phyloP scores from a whole-genome alignment of 2,888 invertebrate species.

The Noctua comes region DNA sequence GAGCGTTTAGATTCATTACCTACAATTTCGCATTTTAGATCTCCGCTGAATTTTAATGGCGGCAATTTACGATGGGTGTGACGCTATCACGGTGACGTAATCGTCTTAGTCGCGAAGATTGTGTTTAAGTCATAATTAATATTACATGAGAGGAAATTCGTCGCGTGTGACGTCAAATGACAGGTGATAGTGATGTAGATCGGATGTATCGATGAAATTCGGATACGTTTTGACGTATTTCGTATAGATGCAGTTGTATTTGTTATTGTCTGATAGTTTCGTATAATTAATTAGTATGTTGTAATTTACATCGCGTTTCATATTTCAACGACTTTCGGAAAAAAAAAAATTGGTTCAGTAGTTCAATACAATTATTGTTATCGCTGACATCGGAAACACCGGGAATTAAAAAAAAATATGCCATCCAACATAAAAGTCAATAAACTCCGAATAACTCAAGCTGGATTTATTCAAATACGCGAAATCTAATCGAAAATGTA shows the following conservation, averaged over 20 bases:
- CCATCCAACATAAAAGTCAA: slow-evolving; percentile 60
- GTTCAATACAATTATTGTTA: neutral
- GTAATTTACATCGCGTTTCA: neutral
- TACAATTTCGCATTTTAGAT: slow-evolving; percentile 79
- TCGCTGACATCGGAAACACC: neutral
- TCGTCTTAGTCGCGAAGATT: slow-evolving; percentile 69
- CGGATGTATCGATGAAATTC: slow-evolving; percentile 8
- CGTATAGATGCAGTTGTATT: neutral
- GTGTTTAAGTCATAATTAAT: slow-evolving; percentile 67
- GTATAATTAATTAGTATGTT: neutral
- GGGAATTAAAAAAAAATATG: slow-evolving; percentile 50
- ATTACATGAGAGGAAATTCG: slow-evolving; percentile 58
- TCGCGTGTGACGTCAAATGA: slow-evolving; percentile 30
- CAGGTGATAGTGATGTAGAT: slow-evolving; percentile 19
- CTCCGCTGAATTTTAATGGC: slow-evolving; percentile 80
- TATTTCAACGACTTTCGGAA: neutral
- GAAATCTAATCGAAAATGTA: slow-evolving; percentile 67
- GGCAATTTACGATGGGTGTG: slow-evolving; percentile 80
- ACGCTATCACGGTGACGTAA: slow-evolving; percentile 76
- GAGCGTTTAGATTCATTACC: slow-evolving; percentile 74
- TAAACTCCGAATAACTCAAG: slow-evolving; percentile 65
- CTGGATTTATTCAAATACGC: slow-evolving; percentile 64
- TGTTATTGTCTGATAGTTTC: neutral
- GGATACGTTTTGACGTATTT: slow-evolving; percentile 11
- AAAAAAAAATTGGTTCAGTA: neutral